Evolutionary conservation across 2,113 vertebrate species (phyloP).

Genomic region (Helogale parvula): DNA sequence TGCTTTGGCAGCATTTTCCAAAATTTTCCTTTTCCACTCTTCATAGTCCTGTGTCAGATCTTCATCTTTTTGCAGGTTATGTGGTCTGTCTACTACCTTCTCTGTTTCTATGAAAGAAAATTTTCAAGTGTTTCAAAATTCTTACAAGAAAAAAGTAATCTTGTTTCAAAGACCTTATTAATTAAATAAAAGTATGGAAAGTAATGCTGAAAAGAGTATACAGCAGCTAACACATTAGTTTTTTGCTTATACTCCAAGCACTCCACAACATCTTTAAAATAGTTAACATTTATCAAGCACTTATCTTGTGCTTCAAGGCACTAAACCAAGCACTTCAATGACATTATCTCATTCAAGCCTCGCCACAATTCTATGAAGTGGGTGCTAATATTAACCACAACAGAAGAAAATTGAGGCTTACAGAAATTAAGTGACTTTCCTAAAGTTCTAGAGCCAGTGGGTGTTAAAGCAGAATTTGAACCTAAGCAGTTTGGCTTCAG

Average conservation of each 20-base stretch:
- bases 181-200: not conserved
- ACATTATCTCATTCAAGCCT: not conserved
- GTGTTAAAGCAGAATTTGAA: not conserved
- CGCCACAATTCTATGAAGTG: not conserved
- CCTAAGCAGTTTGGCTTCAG: not conserved
- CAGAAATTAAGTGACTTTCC: not conserved
- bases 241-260: not conserved
- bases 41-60: conserved; percentile 88
- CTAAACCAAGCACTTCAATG: not conserved
- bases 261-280: not conserved
- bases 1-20: conserved; percentile 90
- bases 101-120: conserved; percentile 72
- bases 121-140: conserved; percentile 13
- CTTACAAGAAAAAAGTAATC: not conserved
- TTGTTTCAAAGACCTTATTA: not conserved
- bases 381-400: not conserved
- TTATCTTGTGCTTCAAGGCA: not conserved
- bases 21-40: conserved; percentile 92
- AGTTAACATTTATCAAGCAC: not conserved
- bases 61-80: conserved; percentile 80
- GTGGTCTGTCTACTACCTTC: conserved; percentile 73
- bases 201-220: not conserved
- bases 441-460: not conserved
- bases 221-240: not conserved
- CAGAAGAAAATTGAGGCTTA: not conserved